phyloP scores from a whole-genome alignment of 1,140 invertebrate species.

The Acyrthosiphon pisum region DNA sequence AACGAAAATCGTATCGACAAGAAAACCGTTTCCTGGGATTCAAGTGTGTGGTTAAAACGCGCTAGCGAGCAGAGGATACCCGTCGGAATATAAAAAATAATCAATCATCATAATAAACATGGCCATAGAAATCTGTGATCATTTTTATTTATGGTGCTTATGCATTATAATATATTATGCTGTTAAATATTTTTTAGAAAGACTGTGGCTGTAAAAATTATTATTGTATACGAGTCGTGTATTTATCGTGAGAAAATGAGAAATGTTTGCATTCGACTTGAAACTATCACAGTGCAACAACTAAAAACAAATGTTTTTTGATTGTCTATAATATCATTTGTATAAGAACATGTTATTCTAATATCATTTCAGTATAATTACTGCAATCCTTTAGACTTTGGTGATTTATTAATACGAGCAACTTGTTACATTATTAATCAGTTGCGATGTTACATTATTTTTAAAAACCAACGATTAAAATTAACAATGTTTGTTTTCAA shows the following conservation, averaged over 20 bases:
- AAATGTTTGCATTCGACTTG: not conserved
- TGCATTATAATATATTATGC: not conserved
- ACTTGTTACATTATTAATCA: slow-evolving; percentile 5
- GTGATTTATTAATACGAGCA: not conserved
- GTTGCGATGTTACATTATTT: not conserved
- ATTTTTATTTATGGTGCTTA: not conserved
- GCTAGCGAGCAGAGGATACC: not conserved
- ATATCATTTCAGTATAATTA: not conserved
- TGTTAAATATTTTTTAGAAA: not conserved
- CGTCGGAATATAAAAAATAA: not conserved
- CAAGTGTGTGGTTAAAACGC: slow-evolving; percentile 5
- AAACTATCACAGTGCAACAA: not conserved
- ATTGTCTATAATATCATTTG: not conserved
- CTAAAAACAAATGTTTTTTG: not conserved
- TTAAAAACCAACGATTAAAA: not conserved
- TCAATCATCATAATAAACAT: slow-evolving; percentile 8
- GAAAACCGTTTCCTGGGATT: not conserved
- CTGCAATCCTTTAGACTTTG: not conserved
- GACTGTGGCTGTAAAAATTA: not conserved
- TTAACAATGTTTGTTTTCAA: not conserved
- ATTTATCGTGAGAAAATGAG: not conserved
- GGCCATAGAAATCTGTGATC: not conserved
- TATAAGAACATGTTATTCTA: not conserved
- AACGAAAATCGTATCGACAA: not conserved
- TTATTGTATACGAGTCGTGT: not conserved